Conservation (phyloP, 2,888 invertebrate genomes). For the Protula sp. region DNA sequence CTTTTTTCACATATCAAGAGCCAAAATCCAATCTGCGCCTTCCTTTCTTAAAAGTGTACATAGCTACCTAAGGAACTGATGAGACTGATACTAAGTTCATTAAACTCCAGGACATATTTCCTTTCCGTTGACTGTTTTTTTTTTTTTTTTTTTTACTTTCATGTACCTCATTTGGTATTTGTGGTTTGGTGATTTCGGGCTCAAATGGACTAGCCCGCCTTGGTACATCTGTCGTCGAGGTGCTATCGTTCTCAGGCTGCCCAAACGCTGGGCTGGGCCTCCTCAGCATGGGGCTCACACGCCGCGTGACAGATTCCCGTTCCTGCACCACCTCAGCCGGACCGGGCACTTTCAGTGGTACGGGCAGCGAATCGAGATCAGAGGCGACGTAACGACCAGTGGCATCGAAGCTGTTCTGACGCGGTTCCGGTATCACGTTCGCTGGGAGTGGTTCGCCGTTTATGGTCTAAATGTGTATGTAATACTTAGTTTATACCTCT, state of each 20-base stretch:
- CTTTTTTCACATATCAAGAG: too few species aligned
- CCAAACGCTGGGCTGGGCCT: too few species aligned
- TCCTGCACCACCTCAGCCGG: background rate
- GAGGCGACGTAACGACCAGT: slow-evolving; percentile 26
- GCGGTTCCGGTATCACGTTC: slow-evolving; percentile 26
- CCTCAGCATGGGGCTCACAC: background rate
- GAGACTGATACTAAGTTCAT: too few species aligned
- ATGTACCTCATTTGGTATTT: too few species aligned
- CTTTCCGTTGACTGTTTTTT: too few species aligned
- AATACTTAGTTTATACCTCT: background rate
- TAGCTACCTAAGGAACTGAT: too few species aligned
- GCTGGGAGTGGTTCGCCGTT: slow-evolving; percentile 40
- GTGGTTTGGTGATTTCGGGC: too few species aligned
- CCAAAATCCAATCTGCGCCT: too few species aligned
- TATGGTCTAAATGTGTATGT: slow-evolving; percentile 33
- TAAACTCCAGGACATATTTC: too few species aligned
- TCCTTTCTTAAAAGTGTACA: too few species aligned
- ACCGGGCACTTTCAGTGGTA: background rate
- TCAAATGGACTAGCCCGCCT: too few species aligned
- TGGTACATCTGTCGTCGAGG: background rate
- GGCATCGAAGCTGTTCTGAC: slow-evolving; percentile 43
- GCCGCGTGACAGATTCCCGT: background rate
- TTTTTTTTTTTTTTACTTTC: too few species aligned
- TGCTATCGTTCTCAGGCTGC: background rate
- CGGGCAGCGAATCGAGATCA: background rate